Evolutionary conservation across 2,888 invertebrate species (phyloP).

Genomic region (Drosophila gaucha): DNA sequence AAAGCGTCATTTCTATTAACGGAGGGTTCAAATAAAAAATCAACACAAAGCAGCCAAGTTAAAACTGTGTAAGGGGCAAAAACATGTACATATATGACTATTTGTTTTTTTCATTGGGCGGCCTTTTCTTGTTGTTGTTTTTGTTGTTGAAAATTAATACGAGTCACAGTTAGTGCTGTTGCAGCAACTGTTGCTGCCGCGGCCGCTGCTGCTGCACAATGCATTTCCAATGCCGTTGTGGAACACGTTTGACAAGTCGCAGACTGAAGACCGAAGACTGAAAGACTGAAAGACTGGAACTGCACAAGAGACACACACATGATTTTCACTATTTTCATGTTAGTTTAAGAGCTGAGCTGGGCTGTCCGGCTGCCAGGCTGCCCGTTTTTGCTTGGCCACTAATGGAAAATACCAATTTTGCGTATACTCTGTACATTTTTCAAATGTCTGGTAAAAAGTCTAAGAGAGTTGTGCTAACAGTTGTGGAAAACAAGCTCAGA

Average conservation of each 20-base stretch:
- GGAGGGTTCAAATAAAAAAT: constrained; percentile 3
- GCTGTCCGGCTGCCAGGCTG: constrained; percentile 17
- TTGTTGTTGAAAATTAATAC: constrained; percentile 66
- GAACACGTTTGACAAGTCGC: constrained; percentile 79
- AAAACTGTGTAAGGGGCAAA: constrained; percentile 22
- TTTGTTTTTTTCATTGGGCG: constrained; percentile 48
- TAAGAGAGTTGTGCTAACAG: not conserved
- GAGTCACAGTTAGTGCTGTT: constrained; percentile 66
- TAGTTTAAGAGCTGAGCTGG: constrained; percentile 51
- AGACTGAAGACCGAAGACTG: constrained; percentile 46
- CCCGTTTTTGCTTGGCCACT: constrained; percentile 30
- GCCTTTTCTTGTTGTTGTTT: constrained; percentile 25
- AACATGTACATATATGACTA: constrained; percentile 39
- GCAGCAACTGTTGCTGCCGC: constrained; percentile 31
- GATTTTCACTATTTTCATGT: constrained; percentile 80
- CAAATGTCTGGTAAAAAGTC: not conserved
- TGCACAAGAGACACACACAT: constrained; percentile 66
- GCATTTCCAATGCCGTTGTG: constrained; percentile 72
- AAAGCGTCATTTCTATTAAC: constrained; percentile 51
- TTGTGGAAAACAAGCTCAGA: not conserved
- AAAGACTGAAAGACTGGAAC: constrained; percentile 17
- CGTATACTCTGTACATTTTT: constrained; percentile 10
- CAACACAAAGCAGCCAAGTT: constrained; percentile 18
- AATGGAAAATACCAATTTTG: constrained; percentile 73
- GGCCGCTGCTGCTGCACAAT: constrained; percentile 55